phyloP scores from a whole-genome alignment of 2,113 vertebrate genomes.

The Phalacrocorax brasilianus region DNA sequence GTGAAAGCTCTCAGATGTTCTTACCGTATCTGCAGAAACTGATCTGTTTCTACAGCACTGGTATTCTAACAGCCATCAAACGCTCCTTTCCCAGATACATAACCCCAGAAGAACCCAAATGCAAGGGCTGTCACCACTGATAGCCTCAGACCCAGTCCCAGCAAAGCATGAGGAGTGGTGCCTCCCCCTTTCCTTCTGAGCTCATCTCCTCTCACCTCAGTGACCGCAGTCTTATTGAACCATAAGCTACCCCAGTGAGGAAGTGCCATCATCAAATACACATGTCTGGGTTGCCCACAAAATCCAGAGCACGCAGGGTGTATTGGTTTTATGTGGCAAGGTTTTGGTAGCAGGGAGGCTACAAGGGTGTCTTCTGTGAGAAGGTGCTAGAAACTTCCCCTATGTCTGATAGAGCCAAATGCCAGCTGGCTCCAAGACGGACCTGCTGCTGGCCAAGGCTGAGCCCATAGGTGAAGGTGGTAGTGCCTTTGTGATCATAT shows the following conservation, averaged over 20 bases:
- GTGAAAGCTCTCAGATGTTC: not conserved
- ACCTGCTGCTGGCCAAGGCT: not conserved
- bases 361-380: not conserved
- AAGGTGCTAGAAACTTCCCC: not conserved
- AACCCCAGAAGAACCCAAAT: not conserved
- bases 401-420: not conserved
- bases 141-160: not conserved
- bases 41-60: not conserved
- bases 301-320: not conserved
- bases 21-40: not conserved
- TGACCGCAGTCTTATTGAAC: not conserved
- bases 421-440: not conserved
- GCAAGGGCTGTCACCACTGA: not conserved
- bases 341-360: not conserved
- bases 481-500: not conserved
- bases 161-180: not conserved
- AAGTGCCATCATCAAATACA: not conserved
- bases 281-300: not conserved
- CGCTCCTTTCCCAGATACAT: not conserved
- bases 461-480: not conserved
- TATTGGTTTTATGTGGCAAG: not conserved
- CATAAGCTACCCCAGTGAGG: not conserved
- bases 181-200: not conserved
- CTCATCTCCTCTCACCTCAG: not conserved
- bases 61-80: not conserved